phyloP scores from a whole-genome alignment of 2,113 vertebrate genomes.

The Mustela nigripes region DNA sequence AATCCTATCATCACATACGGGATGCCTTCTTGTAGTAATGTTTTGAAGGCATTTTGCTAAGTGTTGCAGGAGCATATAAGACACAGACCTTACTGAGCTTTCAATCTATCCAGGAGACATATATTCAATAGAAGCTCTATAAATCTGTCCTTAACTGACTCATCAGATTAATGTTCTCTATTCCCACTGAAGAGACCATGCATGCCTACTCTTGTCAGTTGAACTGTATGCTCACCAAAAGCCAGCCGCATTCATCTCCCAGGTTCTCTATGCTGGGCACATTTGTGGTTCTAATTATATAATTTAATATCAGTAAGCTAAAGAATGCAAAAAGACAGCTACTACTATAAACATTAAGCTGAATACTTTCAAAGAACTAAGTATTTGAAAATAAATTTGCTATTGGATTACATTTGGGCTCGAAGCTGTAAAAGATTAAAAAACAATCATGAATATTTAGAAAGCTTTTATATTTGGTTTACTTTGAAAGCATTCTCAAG shows the following conservation, averaged over 20 bases:
- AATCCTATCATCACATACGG: neutral
- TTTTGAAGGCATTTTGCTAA: conserved; percentile 1
- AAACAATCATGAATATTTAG: neutral
- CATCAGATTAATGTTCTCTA: conserved; percentile 37
- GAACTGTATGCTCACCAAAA: neutral
- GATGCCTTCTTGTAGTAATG: neutral
- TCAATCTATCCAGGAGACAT: conserved; percentile 11
- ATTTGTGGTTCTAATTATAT: conserved; percentile 5
- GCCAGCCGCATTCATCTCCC: neutral
- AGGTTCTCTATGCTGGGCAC: neutral
- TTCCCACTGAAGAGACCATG: neutral
- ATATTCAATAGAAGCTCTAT: neutral
- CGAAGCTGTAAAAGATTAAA: neutral
- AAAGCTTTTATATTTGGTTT: conserved; percentile 18
- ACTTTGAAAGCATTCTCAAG: conserved; percentile 17
- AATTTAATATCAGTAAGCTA: conserved; percentile 15
- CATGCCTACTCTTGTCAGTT: neutral
- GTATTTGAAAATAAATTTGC: conserved; percentile 25
- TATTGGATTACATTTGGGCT: conserved; percentile 13
- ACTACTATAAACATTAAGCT: conserved; percentile 27
- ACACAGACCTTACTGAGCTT: neutral
- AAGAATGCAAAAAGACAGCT: neutral
- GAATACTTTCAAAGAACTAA: neutral
- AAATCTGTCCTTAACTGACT: neutral
- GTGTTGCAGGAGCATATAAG: neutral